Evolutionary conservation across 2,888 invertebrate species (phyloP).

Genomic region (Epicampocera succincta): DNA sequence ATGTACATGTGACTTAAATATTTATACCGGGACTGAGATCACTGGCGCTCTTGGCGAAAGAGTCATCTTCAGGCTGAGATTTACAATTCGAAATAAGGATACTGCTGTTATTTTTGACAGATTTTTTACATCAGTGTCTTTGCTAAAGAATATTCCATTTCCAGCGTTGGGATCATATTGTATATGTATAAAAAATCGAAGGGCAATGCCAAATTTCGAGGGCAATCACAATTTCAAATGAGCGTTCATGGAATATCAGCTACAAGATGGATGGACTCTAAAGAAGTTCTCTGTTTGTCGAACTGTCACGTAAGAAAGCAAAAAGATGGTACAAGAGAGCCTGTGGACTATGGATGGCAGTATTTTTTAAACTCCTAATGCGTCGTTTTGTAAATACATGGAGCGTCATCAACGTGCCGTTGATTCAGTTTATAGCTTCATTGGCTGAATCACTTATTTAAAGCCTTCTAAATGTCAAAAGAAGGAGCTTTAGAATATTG

Average conservation of each 20-base stretch:
- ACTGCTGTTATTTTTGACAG: too few relatives aligned
- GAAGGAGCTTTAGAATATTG: not conserved
- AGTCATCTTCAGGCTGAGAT: too few relatives aligned
- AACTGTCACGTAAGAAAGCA: conserved; percentile 51
- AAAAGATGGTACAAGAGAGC: conserved; percentile 30
- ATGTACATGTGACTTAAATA: too few relatives aligned
- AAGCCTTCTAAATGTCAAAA: not conserved
- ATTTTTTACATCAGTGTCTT: too few relatives aligned
- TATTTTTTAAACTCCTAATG: not conserved
- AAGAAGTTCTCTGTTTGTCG: conserved; percentile 45
- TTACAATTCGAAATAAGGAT: too few relatives aligned
- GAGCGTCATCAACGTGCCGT: conserved; percentile 30
- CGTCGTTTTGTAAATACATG: conserved; percentile 43
- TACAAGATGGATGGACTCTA: conserved; percentile 46
- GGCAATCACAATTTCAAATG: conserved; percentile 19
- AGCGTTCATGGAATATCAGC: conserved; percentile 37
- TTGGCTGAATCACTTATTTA: conserved; percentile 41
- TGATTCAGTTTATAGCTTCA: conserved; percentile 48
- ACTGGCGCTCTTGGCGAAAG: too few relatives aligned
- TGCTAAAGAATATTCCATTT: conserved; percentile 35
- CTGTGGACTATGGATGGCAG: conserved; percentile 25
- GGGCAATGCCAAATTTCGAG: conserved; percentile 23
- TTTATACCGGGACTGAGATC: too few relatives aligned
- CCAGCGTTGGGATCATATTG: conserved; percentile 2
- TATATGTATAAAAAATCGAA: conserved; percentile 25